Conservation (phyloP, 2,888 invertebrate species). For the Glaucopsyche alexis region DNA sequence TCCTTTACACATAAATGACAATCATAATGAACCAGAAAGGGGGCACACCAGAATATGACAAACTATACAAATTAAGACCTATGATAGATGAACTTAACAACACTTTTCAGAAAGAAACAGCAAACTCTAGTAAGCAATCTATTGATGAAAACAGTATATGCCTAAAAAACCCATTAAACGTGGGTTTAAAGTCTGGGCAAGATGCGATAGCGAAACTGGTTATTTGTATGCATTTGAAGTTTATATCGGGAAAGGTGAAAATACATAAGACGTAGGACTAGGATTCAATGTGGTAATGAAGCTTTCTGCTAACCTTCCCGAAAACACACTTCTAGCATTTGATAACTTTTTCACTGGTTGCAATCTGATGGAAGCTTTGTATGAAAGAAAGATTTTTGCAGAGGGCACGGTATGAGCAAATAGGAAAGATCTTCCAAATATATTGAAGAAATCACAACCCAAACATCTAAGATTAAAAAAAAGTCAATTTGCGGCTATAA, state of each 20-base stretch:
- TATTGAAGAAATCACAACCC: slow-evolving; percentile 18
- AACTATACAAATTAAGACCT: too few relatives aligned
- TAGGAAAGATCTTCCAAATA: slow-evolving; percentile 24
- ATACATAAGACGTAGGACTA: slow-evolving; percentile 12
- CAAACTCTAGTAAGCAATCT: too few relatives aligned
- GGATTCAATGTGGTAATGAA: slow-evolving; percentile 12
- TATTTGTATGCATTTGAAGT: too few relatives aligned
- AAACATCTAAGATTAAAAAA: slow-evolving; percentile 15
- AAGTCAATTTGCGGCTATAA: slow-evolving; percentile 22
- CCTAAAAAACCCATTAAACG: too few relatives aligned
- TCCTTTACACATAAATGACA: too few relatives aligned
- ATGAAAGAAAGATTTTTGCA: slow-evolving; percentile 21
- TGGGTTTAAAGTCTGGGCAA: too few relatives aligned
- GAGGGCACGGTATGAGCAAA: slow-evolving; percentile 23
- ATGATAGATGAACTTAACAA: too few relatives aligned
- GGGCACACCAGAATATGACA: too few relatives aligned
- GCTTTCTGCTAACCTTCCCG: background rate
- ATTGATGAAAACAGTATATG: too few relatives aligned
- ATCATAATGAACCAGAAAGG: too few relatives aligned
- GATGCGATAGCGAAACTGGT: too few relatives aligned
- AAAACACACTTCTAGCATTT: slow-evolving; percentile 24
- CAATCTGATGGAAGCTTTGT: slow-evolving; percentile 11
- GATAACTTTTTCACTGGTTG: slow-evolving; percentile 20
- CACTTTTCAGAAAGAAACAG: too few relatives aligned
- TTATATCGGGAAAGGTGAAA: background rate